phyloP scores from a whole-genome alignment of 2,113 vertebrate species.

The Perca flavescens region DNA sequence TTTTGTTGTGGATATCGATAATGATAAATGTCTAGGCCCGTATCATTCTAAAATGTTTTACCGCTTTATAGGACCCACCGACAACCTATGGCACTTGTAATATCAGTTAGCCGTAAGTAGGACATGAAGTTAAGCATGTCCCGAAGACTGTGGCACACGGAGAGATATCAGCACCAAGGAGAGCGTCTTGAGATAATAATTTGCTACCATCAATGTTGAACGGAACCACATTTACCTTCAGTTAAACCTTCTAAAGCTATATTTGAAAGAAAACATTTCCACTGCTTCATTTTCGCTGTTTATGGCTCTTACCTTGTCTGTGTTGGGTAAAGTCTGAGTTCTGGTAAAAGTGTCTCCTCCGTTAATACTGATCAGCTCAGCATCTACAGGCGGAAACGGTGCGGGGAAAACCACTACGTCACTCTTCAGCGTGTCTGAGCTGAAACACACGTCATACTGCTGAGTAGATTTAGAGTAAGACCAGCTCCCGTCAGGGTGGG shows the following conservation, averaged over 20 bases:
- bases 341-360: constrained; percentile 63
- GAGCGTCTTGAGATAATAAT: neutral
- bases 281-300: neutral
- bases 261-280: neutral
- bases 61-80: neutral
- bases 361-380: constrained; percentile 70
- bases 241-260: neutral
- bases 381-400: constrained; percentile 63
- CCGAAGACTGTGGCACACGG: accelerated
- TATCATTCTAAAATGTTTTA: too few species aligned
- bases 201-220: neutral
- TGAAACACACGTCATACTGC: constrained; percentile 75
- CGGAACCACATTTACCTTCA: neutral
- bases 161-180: constrained; percentile 41
- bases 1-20: neutral
- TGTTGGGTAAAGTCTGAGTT: constrained; percentile 68
- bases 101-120: neutral
- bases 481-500: constrained; percentile 72
- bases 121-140: neutral
- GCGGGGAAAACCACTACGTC: constrained; percentile 68
- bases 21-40: neutral
- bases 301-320: constrained; percentile 55
- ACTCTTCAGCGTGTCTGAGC: constrained; percentile 74
- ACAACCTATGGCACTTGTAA: neutral
- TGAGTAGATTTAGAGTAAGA: constrained; percentile 72